Percentiles rank a stretch among this genome's conserved stretches.
Conservation (phyloP, 2,113 vertebrate genomes). For the Echinops telfairi region DNA sequence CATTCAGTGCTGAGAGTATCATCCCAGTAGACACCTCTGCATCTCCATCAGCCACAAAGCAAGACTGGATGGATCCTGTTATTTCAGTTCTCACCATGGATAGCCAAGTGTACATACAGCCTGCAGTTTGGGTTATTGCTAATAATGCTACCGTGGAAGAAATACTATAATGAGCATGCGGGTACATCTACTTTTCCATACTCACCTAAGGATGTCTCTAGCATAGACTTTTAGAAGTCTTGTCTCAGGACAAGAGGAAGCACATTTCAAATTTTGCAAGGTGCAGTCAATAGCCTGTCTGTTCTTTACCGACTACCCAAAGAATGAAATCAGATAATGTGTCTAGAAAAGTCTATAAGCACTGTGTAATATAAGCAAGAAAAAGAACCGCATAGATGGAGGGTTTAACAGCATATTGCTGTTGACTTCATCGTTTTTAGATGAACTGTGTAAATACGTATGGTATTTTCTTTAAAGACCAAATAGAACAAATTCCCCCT, state of each 20-base stretch:
- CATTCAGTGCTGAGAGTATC: background rate
- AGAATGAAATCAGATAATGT: background rate
- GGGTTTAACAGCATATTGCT: too few relatives aligned
- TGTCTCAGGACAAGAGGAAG: slow-evolving; percentile 43
- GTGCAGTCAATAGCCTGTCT: background rate
- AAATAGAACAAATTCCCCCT: too few relatives aligned
- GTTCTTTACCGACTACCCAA: background rate
- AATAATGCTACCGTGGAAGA: background rate
- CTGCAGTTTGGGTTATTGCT: background rate
- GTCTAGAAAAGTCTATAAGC: background rate
- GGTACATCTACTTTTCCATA: background rate
- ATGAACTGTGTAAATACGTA: too few relatives aligned
- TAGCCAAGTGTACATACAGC: background rate
- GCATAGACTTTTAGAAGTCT: background rate
- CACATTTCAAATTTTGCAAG: background rate
- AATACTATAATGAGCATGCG: background rate
- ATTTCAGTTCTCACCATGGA: background rate
- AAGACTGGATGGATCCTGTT: too few relatives aligned
- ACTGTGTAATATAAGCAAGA: too few relatives aligned
- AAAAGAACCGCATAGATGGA: too few relatives aligned
- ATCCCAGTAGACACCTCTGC: background rate
- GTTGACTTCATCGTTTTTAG: too few relatives aligned
- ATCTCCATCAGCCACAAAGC: background rate
- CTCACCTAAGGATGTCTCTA: background rate
- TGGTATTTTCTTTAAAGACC: too few relatives aligned